Evolutionary conservation across 2,888 invertebrate species (phyloP), one percentile per base, ranked within the genome.

Genomic region (Alloplasta piceator): DNA sequence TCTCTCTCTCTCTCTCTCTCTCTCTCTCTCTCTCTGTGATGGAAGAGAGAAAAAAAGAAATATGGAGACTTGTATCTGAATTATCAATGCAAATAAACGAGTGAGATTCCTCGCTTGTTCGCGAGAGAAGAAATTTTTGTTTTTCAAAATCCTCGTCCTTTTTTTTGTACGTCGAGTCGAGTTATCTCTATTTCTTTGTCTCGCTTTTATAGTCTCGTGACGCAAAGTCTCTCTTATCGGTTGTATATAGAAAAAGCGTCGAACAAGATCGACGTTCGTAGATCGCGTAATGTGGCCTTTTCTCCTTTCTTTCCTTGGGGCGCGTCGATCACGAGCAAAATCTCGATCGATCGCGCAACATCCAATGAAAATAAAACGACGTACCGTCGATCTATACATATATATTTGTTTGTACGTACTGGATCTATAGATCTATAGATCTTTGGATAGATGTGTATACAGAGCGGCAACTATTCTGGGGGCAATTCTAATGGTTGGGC

Each of bases 61-160:
- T 1, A 16, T 39, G 6, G 46, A 60, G 16, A 66, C 56, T 46
- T 16, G 72, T 9, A 52, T 60, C 66, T 66, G 50, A 66, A 61
- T 78, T 78, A 78, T 72, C 72, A 10, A 50, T 50, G 55, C 63
- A 66, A 66, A 73, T 72, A 66, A 67, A 73, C 58, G 78, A 73
- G 50, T 73, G 48, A 58, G 26, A 10, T 1, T 6, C 6, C 14
- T 36, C 43, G 9, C 48, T 66, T 61, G 39, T 63, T 71, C 6
- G 64, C 64, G 56, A 77, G 48, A 55, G 41, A 56, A 64, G 56
- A 12, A 9, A 56, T 10, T 16, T 46, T 36, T 50, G 14, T 12
- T 39, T 36, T 41, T 43, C 12, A 7, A 39, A 58, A 38, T n/a
- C 6, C 5, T 26, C 14, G 12, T 14, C 26, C 12, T 26, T 16